These are phyloP conservation scores for Hapalemur alaotrensis DNA, from an alignment of 2,797 vertebrate genomes.

Conservation along the genomic window DNA sequence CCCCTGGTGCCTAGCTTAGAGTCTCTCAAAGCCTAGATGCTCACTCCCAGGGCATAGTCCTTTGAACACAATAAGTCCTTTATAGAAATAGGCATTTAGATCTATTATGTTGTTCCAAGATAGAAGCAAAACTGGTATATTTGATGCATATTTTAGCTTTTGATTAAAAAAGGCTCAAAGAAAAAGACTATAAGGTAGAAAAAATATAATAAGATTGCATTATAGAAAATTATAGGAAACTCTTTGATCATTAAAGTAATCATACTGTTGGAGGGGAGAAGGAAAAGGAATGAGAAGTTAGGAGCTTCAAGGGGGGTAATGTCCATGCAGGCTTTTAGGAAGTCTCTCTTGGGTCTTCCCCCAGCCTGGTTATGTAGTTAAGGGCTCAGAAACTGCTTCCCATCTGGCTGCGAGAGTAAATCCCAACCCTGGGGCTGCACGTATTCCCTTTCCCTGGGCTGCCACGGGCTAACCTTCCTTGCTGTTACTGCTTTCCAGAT, in stretches of 20 bases:
- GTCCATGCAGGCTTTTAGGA: not conserved
- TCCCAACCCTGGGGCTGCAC: not conserved
- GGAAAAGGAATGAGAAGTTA: not conserved
- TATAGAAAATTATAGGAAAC: not conserved
- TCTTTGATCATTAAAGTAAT: not conserved
- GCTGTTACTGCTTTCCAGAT: not conserved
- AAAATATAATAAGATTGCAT: not conserved
- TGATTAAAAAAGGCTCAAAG: not conserved
- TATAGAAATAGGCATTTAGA: not conserved
- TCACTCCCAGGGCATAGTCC: not conserved
- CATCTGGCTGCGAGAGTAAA: not conserved
- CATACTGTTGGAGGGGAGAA: not conserved
- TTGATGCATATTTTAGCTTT: conserved; percentile 13
- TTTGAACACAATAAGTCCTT: not conserved
- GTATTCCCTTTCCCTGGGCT: not conserved
- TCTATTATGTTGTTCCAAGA: not conserved
- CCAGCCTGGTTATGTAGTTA: no score
- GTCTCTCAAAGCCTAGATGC: not conserved
- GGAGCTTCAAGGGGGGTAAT: not conserved
- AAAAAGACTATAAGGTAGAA: not conserved
- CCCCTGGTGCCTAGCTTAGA: not conserved
- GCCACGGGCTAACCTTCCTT: not conserved
- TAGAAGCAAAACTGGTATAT: not conserved
- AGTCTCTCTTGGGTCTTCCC: not conserved
- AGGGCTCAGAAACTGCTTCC: not conserved